Conservation (phyloP, 1,140 invertebrate species). For the Homarus americanus region DNA sequence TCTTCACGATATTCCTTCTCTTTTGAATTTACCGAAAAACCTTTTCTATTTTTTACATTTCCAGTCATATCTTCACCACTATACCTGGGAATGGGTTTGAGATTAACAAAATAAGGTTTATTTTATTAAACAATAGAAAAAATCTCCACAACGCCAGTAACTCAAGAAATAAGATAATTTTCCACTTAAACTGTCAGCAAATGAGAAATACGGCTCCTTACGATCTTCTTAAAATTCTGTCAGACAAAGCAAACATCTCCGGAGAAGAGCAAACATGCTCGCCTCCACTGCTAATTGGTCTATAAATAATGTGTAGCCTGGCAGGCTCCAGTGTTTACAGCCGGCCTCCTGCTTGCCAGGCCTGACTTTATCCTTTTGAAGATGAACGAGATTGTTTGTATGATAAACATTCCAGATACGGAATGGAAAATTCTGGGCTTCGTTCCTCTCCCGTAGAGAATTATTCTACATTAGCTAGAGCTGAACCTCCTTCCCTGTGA, state of each 20-base stretch:
- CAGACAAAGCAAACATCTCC: slow-evolving; percentile 56
- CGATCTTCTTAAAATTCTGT: slow-evolving; percentile 61
- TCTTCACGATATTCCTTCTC: no score
- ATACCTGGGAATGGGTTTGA: no score
- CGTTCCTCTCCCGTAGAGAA: slow-evolving; percentile 23
- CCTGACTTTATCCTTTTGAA: slow-evolving; percentile 41
- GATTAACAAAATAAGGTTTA: no score
- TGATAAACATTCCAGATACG: slow-evolving; percentile 31
- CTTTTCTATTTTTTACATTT: no score
- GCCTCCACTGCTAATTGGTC: slow-evolving; percentile 60
- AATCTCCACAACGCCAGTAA: no score
- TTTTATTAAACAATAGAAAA: no score
- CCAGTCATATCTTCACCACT: no score
- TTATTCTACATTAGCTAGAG: neutral
- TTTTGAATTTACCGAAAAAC: no score
- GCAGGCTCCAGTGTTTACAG: slow-evolving; percentile 54
- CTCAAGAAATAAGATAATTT: neutral
- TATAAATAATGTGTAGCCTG: slow-evolving; percentile 57
- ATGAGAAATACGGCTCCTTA: slow-evolving; percentile 36
- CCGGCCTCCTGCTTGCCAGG: slow-evolving; percentile 11
- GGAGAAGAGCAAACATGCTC: slow-evolving; percentile 43
- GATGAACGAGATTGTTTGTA: slow-evolving; percentile 16
- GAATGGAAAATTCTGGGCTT: slow-evolving; percentile 13
- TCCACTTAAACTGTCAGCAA: slow-evolving; percentile 47
- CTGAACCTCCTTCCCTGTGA: neutral